Base-by-base conservation (phyloP, 2,113 vertebrate genomes). In the Tauraco erythrolophus region DNA sequence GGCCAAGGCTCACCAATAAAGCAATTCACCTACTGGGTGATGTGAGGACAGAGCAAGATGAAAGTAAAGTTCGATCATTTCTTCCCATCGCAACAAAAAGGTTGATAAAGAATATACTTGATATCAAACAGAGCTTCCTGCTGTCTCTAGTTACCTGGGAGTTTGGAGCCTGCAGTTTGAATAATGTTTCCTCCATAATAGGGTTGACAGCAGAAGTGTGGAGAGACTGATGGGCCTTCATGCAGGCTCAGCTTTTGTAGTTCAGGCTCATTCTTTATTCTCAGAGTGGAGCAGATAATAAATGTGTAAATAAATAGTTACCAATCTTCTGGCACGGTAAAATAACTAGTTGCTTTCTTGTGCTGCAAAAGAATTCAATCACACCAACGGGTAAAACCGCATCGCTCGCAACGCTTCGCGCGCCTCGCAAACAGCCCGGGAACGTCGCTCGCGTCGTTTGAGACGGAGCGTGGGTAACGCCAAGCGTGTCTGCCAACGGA, bases 191-290 rank as follows among this genome's bases (percentile, higher is more conserved):
- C 77, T 95, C 97, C 97, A 99, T 99, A 99, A 99, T 99, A 98
- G 98, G 94, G 79, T 92, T 99, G 99, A 99, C 99, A 99, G 99
- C 99, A 99, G 99, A 99, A 99, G 99, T 99, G 99, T 99, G 99
- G 99, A 99, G 99, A 99, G 99, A 99, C 98, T 98, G 99, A 99
- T 99, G 98, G 98, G 99, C 97, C 97, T 97, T 98, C 99, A 99
- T 97, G 98, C 98, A 94, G 98, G 78, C 97, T 96, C 93, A 88
- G 97, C 97, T 97, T 98, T 98, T 93, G 92, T 92, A 98, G 96
- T 98, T 98, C 96, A 97, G 97, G 96, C 97, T 97, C 98, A 97
- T 98, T 98, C 98, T 98, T 98, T 98, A 98, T 97, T 97, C 97
- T 95, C 90, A 83, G 92, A 97, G 94, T 82, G 85, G 70, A 95